Percentiles rank a stretch among this genome's conserved stretches.
Conservation (phyloP, 2,113 vertebrate genomes). For the Thalassoma bifasciatum region DNA sequence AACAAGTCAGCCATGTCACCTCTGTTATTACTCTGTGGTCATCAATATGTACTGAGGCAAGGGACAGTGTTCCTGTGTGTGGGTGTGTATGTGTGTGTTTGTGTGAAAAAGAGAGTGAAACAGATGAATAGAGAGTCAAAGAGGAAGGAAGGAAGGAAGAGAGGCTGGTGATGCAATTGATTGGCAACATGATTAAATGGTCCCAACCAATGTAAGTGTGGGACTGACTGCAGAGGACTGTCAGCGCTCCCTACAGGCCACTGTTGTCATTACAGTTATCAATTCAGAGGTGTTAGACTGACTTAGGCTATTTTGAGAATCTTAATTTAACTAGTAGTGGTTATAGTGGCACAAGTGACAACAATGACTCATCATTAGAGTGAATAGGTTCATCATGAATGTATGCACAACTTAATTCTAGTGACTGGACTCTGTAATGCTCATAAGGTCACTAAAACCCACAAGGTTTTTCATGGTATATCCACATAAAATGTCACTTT, state of each 20-base stretch:
- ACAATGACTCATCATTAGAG: no score
- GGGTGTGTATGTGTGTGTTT: conserved; percentile 1
- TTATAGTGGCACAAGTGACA: neutral
- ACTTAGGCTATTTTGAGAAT: neutral
- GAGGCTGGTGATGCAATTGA: conserved; percentile 52
- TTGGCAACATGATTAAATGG: conserved; percentile 42
- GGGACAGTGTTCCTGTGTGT: conserved; percentile 1
- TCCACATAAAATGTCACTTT: no score
- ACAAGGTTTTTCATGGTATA: no score
- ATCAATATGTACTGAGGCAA: conserved; percentile 47
- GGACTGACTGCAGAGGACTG: conserved; percentile 11
- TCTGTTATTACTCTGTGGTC: conserved; percentile 48
- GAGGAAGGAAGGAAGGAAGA: neutral
- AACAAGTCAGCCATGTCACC: conserved; percentile 55
- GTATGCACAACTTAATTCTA: no score
- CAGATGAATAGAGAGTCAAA: neutral
- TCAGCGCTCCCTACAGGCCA: neutral
- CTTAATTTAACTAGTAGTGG: neutral
- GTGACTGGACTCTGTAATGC: no score
- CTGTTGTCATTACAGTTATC: conserved; percentile 1
- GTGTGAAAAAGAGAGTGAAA: neutral
- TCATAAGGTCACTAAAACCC: no score
- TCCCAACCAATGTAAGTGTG: conserved; percentile 12
- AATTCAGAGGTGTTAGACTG: neutral
- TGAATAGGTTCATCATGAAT: neutral